phyloP scores from a whole-genome alignment of 1,140 invertebrate genomes.

The Drosophila mojavensis region DNA sequence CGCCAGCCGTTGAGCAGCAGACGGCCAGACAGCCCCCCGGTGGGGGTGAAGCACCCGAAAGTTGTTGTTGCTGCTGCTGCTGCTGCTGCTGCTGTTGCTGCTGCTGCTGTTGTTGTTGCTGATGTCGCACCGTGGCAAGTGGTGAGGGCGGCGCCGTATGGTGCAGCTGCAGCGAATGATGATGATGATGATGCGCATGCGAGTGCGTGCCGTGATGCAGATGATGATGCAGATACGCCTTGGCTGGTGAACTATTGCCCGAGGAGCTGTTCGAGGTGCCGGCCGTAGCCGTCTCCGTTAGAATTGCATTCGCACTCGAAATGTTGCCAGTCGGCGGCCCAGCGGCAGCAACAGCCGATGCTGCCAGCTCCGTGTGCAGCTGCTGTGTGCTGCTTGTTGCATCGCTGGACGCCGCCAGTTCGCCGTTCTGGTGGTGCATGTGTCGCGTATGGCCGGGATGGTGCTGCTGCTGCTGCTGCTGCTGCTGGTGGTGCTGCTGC shows the following conservation, averaged over 20 bases:
- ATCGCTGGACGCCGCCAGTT: conserved; percentile 2
- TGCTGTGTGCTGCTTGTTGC: conserved; percentile 7
- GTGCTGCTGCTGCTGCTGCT: conserved; percentile 17
- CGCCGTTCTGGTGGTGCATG: conserved; percentile 18
- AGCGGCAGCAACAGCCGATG: neutral
- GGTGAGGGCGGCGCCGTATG: conserved; percentile 71
- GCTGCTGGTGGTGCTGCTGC: conserved; percentile 13
- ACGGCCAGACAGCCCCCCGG: conserved; percentile 35
- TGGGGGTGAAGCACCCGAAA: conserved; percentile 23
- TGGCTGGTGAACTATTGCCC: conserved; percentile 61
- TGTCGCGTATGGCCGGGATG: conserved; percentile 25
- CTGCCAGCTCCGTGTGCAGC: neutral
- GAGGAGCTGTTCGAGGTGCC: conserved; percentile 67
- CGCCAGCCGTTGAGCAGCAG: conserved; percentile 57
- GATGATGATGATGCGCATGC: conserved; percentile 58
- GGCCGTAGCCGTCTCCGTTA: neutral
- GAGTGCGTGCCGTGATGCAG: conserved; percentile 55
- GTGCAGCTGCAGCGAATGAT: conserved; percentile 59
- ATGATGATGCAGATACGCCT: conserved; percentile 56
- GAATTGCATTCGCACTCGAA: neutral
- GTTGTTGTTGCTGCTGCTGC: conserved; percentile 16
- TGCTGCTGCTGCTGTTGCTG: conserved; percentile 22
- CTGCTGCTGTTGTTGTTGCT: conserved; percentile 41
- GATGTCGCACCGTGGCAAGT: conserved; percentile 58
- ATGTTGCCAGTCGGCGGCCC: neutral